Percentiles rank a stretch among this genome's conserved stretches.
phyloP scores from a whole-genome alignment of 2,113 vertebrate genomes.

The Arvicanthis niloticus region DNA sequence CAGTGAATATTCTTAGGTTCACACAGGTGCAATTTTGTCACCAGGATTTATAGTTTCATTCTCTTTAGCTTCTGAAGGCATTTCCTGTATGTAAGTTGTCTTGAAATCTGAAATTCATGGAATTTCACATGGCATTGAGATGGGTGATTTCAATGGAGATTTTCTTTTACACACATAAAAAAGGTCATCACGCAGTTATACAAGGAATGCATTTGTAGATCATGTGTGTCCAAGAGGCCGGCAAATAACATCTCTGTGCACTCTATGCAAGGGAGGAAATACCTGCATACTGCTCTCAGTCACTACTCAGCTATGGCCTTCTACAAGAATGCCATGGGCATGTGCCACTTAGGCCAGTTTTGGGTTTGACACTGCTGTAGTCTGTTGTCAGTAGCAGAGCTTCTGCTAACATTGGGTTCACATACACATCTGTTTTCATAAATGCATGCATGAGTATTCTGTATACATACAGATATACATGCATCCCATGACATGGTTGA shows the following conservation, averaged over 20 bases:
- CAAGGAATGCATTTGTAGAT: constrained; percentile 64
- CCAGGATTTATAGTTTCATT: constrained; percentile 16
- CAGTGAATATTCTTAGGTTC: neutral
- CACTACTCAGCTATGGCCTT: neutral
- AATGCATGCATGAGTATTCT: neutral
- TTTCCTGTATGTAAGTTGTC: neutral
- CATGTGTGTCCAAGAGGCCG: constrained; percentile 19
- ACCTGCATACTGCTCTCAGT: neutral
- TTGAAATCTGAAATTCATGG: neutral
- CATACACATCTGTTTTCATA: neutral
- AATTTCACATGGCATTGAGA: constrained; percentile 33
- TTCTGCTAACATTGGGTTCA: neutral
- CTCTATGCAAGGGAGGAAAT: constrained; percentile 24
- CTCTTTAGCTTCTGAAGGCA: constrained; percentile 16
- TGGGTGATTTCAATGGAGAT: constrained; percentile 30
- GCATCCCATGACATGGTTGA: neutral
- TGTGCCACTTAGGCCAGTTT: neutral
- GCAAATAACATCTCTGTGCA: constrained; percentile 41
- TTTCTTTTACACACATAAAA: constrained; percentile 47
- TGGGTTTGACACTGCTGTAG: neutral
- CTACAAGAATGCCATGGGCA: neutral
- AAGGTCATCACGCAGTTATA: constrained; percentile 40
- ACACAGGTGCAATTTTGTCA: neutral
- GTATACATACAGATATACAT: neutral
- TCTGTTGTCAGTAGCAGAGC: neutral